These are phyloP conservation scores for Toxonevra muliebris DNA, from an alignment of 2,888 invertebrate species.

Conservation along the genomic window DNA sequence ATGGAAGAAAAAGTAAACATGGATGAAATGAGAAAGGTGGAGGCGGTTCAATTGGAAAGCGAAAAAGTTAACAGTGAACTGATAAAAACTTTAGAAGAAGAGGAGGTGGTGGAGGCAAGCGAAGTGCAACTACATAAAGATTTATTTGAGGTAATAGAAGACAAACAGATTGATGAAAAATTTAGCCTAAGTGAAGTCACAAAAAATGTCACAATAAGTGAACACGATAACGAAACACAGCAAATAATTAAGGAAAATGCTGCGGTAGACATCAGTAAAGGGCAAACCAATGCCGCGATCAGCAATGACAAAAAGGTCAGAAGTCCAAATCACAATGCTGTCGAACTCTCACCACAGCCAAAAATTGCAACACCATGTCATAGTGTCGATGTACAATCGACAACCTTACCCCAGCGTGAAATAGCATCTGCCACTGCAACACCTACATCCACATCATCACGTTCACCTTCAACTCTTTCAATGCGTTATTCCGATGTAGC, in stretches of 20 bases:
- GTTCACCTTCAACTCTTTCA: too few species aligned
- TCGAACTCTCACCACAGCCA: background rate
- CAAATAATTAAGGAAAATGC: too few species aligned
- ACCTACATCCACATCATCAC: too few species aligned
- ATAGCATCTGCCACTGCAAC: background rate
- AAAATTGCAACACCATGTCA: background rate
- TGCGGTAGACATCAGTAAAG: background rate
- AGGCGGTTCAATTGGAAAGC: too few species aligned
- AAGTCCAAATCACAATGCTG: too few species aligned
- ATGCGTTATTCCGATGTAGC: too few species aligned
- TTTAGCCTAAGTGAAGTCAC: background rate
- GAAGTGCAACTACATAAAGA: background rate
- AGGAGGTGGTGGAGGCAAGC: background rate
- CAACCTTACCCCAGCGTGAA: too few species aligned
- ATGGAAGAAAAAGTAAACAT: background rate
- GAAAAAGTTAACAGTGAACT: background rate
- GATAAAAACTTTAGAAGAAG: background rate
- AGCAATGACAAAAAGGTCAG: background rate
- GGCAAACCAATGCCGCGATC: background rate
- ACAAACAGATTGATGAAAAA: background rate
- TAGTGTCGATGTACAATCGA: background rate
- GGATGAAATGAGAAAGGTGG: background rate
- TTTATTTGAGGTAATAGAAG: background rate
- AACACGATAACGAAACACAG: too few species aligned
- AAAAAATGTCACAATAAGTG: background rate